Evolutionary conservation across 2,113 vertebrate species (phyloP).

Genomic region (Apus apus): DNA sequence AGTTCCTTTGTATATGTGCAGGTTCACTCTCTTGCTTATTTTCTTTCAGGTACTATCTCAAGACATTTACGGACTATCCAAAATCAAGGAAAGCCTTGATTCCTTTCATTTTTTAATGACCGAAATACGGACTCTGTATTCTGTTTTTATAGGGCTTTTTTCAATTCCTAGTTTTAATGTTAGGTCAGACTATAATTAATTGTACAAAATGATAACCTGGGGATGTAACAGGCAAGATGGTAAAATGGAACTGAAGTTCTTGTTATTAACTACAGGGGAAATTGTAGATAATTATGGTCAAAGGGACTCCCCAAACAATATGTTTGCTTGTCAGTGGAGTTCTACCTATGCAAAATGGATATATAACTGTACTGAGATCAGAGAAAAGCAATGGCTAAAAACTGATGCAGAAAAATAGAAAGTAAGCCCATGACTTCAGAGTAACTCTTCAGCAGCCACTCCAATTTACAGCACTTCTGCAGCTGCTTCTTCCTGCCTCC

Average conservation of each 20-base stretch:
- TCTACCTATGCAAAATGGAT: not conserved
- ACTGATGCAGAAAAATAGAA: not conserved
- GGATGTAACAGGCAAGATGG: not conserved
- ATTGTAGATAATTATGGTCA: not conserved
- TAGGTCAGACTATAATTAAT: not conserved
- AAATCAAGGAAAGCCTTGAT: constrained; percentile 88
- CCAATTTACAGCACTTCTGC: not conserved
- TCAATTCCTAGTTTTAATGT: not conserved
- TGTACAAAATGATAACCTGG: not conserved
- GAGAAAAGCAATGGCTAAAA: not conserved
- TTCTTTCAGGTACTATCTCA: constrained; percentile 85
- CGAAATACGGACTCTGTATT: constrained; percentile 20
- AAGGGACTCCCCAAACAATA: not conserved
- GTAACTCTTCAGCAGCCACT: not conserved
- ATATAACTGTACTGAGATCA: not conserved
- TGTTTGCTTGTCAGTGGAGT: not conserved
- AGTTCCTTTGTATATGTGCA: not conserved
- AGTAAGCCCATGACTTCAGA: not conserved
- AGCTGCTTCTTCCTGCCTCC: not conserved
- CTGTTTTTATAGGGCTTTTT: constrained; percentile 33
- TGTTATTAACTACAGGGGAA: not conserved
- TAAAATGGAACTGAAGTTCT: not conserved
- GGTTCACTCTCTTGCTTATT: constrained; percentile 52
- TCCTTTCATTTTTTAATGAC: constrained; percentile 87
- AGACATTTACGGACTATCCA: constrained; percentile 87